Evolutionary conservation across 2,113 vertebrate genomes (phyloP).

Genomic region (Atlantisia rogersi): DNA sequence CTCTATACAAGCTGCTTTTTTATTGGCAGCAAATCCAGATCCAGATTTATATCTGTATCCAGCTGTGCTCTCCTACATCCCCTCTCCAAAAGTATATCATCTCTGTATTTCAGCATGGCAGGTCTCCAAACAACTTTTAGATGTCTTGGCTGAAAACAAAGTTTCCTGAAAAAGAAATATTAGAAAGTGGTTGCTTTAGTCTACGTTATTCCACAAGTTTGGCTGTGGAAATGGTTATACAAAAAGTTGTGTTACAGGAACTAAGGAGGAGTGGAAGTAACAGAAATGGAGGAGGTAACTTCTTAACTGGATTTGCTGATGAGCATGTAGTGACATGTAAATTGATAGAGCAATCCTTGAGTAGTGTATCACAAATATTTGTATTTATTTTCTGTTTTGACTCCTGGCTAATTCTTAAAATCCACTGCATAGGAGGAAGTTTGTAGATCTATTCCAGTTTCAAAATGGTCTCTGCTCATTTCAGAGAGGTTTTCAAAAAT

Average conservation of each 20-base stretch:
- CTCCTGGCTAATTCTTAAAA: background rate
- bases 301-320: background rate
- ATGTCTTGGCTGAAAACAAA: background rate
- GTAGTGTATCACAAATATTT: background rate
- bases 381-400: background rate
- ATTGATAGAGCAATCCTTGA: background rate
- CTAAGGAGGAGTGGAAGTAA: background rate
- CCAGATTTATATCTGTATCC: background rate
- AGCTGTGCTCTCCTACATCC: background rate
- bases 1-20: background rate
- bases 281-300: background rate
- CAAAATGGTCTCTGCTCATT: background rate
- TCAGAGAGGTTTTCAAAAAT: background rate
- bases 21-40: background rate
- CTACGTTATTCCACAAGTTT: background rate
- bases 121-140: background rate
- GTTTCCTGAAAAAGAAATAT: background rate
- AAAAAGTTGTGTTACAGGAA: background rate
- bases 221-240: background rate
- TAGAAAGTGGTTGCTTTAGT: background rate
- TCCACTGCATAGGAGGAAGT: background rate
- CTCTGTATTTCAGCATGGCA: background rate
- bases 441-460: background rate
- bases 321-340: background rate
- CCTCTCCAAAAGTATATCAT: background rate